A percentile compares a stretch with the other conserved stretches of the same genome.
These are phyloP conservation scores for Trichechus manatus DNA, from an alignment of 2,113 vertebrate genomes.

Conservation along the genomic window DNA sequence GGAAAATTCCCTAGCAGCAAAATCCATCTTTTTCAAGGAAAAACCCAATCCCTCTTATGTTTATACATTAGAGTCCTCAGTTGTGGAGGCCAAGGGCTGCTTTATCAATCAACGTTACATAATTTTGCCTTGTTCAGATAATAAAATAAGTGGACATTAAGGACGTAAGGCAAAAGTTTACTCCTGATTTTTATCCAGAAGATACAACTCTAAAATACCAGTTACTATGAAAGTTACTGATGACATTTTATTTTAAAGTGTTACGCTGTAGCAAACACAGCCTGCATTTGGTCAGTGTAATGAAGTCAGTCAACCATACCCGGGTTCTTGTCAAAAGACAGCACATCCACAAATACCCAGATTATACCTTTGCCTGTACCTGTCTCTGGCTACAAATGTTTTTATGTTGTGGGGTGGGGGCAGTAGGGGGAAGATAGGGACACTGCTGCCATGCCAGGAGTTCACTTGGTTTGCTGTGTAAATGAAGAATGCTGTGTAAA, in stretches of 20 bases:
- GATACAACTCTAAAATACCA: conserved; percentile 46
- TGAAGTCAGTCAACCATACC: background rate
- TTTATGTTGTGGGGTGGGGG: background rate
- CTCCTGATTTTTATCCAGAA: conserved; percentile 45
- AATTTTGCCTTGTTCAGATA: conserved; percentile 43
- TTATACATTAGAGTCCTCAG: background rate
- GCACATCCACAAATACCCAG: background rate
- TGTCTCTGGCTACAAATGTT: background rate
- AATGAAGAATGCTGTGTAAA: background rate
- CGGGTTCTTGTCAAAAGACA: conserved; percentile 47
- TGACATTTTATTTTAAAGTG: conserved; percentile 36
- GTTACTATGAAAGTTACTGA: background rate
- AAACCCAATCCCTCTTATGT: background rate
- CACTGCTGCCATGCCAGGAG: background rate
- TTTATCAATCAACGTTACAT: background rate
- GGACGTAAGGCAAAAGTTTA: background rate
- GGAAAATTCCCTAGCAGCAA: conserved; percentile 35
- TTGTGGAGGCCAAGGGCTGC: background rate
- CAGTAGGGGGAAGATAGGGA: background rate
- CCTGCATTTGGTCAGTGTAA: background rate
- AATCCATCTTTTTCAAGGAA: conserved; percentile 11
- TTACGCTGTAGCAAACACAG: background rate
- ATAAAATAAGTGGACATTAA: background rate
- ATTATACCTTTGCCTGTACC: background rate
- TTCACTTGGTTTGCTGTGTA: background rate